Evolutionary conservation across 2,113 vertebrate species (phyloP), one percentile per base, ranked within the genome.

Genomic region (Glareola pratincola): DNA sequence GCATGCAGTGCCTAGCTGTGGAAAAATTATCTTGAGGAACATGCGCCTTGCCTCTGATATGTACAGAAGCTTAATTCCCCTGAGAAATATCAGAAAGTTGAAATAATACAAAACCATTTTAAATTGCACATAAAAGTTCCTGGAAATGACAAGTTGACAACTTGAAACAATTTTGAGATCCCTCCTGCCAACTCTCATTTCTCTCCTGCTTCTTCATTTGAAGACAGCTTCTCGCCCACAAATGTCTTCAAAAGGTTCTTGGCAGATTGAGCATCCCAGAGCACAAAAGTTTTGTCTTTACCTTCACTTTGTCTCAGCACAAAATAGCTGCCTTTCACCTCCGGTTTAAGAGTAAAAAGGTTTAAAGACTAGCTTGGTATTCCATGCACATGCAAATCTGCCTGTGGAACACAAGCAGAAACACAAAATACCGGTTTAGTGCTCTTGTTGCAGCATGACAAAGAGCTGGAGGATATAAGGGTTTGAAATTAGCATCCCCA

Each of bases 111-210:
- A 86, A 89, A 59, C 76, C 90, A 59, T 92, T 93, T 94, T 53
- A 95, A 97, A 97, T 89, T 95, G 88, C 86, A 83, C 88, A 79
- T 95, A 29, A 85, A 92, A 92, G 88, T 96, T 76, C 54, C 57
- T 90, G 68, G 69, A 95, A 92, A 96, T 96, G 94, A 96, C 96
- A 94, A 96, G 93, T 34, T 97, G 93, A 96, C 91, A 96, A 87
- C 91, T 95, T 94, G 83, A 96, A 97, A 96, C 62, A 92, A 78
- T 94, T 95, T 94, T 87, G 91, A 96, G 91, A 94, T 94, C 92
- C 89, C 71, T 88, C 73, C 85, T 96, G 91, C 91, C 93, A 96
- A 64, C 78, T 96, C 92, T 93, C 14, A 86, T 96, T 97, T 96
- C 85, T 93, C 60, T 94, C 12, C 56, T 92, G 81, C 72, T 85